phyloP scores from a whole-genome alignment of 2,797 vertebrate species.

The Melanotaenia nigrans region DNA sequence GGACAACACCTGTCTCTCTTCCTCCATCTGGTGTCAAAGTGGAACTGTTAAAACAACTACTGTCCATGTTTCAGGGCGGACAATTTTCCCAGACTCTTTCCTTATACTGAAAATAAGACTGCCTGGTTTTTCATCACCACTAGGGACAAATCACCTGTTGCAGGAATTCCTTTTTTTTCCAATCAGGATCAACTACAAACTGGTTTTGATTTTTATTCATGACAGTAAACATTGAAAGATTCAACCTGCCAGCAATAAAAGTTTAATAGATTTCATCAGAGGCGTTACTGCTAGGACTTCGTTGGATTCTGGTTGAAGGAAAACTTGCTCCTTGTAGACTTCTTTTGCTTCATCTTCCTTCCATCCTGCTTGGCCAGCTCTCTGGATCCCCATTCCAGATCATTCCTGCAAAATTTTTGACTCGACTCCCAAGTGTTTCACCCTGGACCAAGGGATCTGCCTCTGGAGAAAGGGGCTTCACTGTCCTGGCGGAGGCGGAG shows the following conservation, averaged over 20 bases:
- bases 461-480: constrained; percentile 77
- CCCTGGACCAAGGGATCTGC: constrained; percentile 83
- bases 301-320: constrained; percentile 35
- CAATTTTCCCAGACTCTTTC: constrained; percentile 46
- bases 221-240: constrained; percentile 39
- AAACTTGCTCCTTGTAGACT: constrained; percentile 21
- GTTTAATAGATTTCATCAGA: constrained; percentile 19
- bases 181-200: constrained; percentile 50
- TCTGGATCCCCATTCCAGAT: constrained; percentile 71
- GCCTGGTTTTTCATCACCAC: constrained; percentile 38
- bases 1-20: constrained; percentile 69
- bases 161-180: constrained; percentile 39
- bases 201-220: constrained; percentile 31
- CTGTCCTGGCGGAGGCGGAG: constrained; percentile 77
- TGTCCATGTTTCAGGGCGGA: constrained; percentile 51
- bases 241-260: constrained; percentile 9
- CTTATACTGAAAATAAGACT: constrained; percentile 29
- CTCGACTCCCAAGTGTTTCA: constrained; percentile 63
- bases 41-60: constrained; percentile 54
- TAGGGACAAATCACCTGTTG: constrained; percentile 54
- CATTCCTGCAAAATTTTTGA: constrained; percentile 69
- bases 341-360: constrained; percentile 8
- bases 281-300: constrained; percentile 35
- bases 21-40: constrained; percentile 61
- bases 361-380: constrained; percentile 47